Evolutionary conservation across 1,140 invertebrate genomes (phyloP).

Genomic region (Drosophila bifasciata): DNA sequence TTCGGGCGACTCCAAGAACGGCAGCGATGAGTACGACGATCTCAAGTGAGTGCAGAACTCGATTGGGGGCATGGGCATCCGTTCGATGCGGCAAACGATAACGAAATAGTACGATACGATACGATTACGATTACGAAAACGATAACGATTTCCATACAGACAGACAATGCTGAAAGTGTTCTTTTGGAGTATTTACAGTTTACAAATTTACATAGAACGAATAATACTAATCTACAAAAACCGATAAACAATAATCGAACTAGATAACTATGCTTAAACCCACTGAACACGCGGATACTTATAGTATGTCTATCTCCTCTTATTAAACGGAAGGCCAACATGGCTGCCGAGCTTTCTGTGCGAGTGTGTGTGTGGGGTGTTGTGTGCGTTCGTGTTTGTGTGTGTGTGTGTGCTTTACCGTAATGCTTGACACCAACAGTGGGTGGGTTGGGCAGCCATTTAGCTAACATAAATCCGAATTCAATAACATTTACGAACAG

Average conservation of each 20-base stretch:
- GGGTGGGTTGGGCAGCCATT: conserved; percentile 44
- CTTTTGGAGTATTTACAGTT: conserved; percentile 81
- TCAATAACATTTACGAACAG: conserved; percentile 67
- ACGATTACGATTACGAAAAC: conserved; percentile 7
- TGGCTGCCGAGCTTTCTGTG: conserved; percentile 4
- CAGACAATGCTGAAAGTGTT: conserved; percentile 64
- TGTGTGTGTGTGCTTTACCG: conserved; percentile 34
- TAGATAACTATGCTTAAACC: too few relatives aligned
- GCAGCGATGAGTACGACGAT: conserved; percentile 82
- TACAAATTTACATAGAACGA: conserved; percentile 72
- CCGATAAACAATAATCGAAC: conserved; percentile 8
- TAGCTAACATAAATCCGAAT: conserved; percentile 51
- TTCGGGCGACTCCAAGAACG: conserved; percentile 79
- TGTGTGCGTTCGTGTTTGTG: conserved; percentile 12
- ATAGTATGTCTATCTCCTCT: too few relatives aligned
- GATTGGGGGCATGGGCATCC: too few relatives aligned
- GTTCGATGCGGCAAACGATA: neutral
- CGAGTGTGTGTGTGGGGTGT: conserved; percentile 23
- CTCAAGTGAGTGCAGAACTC: conserved; percentile 57
- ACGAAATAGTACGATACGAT: conserved; percentile 2
- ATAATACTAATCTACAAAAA: conserved; percentile 36
- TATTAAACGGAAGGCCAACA: too few relatives aligned
- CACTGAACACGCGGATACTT: too few relatives aligned
- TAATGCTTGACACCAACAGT: conserved; percentile 12
- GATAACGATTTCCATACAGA: neutral